These are phyloP conservation scores for Micoletzkya japonica DNA, from an alignment of 2,888 invertebrate species.

Conservation along the genomic window DNA sequence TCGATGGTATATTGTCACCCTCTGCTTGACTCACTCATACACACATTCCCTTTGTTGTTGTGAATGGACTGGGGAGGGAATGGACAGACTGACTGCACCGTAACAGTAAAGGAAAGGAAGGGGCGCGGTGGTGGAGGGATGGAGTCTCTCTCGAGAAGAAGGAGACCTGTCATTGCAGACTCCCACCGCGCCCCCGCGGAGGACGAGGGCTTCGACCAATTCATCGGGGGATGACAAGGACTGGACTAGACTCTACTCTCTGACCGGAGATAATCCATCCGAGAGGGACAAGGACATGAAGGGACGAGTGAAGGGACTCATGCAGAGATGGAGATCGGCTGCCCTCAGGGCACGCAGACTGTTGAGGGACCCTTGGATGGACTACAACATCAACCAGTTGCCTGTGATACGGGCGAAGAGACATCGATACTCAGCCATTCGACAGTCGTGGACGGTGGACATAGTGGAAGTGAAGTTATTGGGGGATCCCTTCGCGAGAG, in stretches of 20 bases:
- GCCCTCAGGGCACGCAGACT: slow-evolving; percentile 48
- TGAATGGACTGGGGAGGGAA: too few relatives aligned
- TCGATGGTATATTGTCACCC: not conserved
- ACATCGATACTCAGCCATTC: slow-evolving; percentile 69
- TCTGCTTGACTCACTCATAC: not conserved
- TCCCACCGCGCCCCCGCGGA: slow-evolving; percentile 24
- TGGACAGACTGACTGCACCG: too few relatives aligned
- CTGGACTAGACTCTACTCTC: slow-evolving; percentile 31
- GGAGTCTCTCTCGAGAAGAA: too few relatives aligned
- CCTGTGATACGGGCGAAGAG: slow-evolving; percentile 66
- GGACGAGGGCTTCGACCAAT: not conserved
- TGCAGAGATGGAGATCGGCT: slow-evolving; percentile 44
- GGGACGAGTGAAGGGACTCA: slow-evolving; percentile 34
- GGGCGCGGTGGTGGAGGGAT: slow-evolving; percentile 7
- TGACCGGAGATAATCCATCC: slow-evolving; percentile 27
- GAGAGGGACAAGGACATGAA: slow-evolving; percentile 23
- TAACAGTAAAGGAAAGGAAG: slow-evolving; percentile 1
- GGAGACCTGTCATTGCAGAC: not conserved
- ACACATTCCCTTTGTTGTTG: not conserved
- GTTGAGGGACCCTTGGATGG: slow-evolving; percentile 68
- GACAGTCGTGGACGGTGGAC: slow-evolving; percentile 68
- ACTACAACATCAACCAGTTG: slow-evolving; percentile 67
- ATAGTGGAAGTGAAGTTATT: slow-evolving; percentile 65
- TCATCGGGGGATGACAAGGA: slow-evolving; percentile 27
- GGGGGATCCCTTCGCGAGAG: slow-evolving; percentile 68